Evolutionary conservation across 2,797 vertebrate genomes (phyloP).

Genomic region (Simalia tracyae): DNA sequence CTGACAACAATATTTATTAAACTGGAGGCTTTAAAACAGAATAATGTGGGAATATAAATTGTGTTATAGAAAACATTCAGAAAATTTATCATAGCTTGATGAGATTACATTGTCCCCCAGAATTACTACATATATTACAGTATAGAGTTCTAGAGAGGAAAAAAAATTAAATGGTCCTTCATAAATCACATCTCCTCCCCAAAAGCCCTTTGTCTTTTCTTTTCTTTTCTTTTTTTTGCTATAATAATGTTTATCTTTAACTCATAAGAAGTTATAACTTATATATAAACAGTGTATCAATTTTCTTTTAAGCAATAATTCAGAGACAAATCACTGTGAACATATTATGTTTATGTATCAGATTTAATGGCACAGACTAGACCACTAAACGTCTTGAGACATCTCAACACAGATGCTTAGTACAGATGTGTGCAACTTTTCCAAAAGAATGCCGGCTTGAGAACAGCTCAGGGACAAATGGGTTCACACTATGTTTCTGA

Average conservation of each 20-base stretch:
- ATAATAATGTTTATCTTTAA: neutral
- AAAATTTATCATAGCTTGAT: neutral
- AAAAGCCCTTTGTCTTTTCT: neutral
- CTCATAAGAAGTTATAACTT: accelerated
- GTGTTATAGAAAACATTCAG: neutral
- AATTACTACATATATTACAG: neutral
- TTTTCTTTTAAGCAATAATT: neutral
- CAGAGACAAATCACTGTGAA: neutral
- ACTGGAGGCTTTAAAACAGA: neutral
- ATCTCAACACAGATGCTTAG: neutral
- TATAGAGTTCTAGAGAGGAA: neutral
- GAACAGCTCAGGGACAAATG: neutral
- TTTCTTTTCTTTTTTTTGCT: neutral
- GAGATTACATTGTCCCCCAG: neutral
- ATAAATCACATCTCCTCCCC: neutral
- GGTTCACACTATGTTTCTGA: neutral
- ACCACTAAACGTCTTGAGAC: neutral
- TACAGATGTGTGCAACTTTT: neutral
- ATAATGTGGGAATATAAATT: neutral
- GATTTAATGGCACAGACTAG: neutral
- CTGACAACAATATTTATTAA: neutral
- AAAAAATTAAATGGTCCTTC: neutral
- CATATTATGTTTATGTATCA: neutral
- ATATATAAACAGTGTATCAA: neutral
- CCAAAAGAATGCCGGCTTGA: neutral